phyloP scores from a whole-genome alignment of 2,113 vertebrate species.

The Reinhardtius hippoglossoides region DNA sequence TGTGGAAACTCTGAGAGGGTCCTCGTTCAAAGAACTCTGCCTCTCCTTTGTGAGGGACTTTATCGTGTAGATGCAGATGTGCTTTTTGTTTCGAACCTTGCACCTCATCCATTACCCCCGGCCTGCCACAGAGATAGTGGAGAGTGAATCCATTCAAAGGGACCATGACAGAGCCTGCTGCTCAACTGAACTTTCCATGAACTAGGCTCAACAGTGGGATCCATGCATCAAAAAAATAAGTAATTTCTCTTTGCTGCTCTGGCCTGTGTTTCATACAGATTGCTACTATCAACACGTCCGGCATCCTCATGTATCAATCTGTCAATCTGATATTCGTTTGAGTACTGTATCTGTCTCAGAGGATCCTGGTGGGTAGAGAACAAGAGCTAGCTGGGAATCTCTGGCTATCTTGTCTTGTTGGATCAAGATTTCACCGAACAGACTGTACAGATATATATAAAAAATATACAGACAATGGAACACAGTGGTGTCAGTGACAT shows the following conservation, averaged over 20 bases:
- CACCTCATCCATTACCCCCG: conserved; percentile 85
- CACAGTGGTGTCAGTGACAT: background rate
- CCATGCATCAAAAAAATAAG: conserved; percentile 76
- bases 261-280: conserved; percentile 74
- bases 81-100: conserved; percentile 83
- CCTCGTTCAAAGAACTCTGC: conserved; percentile 75
- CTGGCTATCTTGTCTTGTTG: conserved; percentile 49
- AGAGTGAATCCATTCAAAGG: conserved; percentile 84
- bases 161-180: conserved; percentile 82
- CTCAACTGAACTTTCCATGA: conserved; percentile 85
- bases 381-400: background rate
- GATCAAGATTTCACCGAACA: conserved; percentile 45
- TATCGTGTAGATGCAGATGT: conserved; percentile 85
- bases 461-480: background rate
- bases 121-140: conserved; percentile 80
- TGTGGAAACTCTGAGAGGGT: conserved; percentile 72
- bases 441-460: conserved; percentile 21
- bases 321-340: conserved; percentile 77
- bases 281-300: conserved; percentile 68
- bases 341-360: conserved; percentile 71
- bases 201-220: conserved; percentile 78
- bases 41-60: conserved; percentile 79
- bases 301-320: conserved; percentile 77
- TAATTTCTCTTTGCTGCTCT: conserved; percentile 76
- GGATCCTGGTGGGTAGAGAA: conserved; percentile 59